These are phyloP conservation scores for Orchestes rusci DNA, from an alignment of 2,888 invertebrate species.

Conservation along the genomic window DNA sequence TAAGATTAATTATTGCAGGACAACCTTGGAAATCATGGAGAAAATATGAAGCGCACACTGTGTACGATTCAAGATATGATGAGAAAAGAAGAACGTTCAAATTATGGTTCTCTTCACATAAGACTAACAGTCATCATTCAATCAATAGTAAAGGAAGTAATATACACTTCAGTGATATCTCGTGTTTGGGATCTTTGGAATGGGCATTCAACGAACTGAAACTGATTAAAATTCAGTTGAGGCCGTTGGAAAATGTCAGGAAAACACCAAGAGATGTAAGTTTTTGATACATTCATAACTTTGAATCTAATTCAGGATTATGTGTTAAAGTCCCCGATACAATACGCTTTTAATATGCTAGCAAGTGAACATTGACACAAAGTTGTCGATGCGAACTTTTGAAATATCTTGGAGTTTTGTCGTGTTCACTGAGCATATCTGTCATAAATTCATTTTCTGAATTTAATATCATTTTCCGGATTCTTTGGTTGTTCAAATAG, in stretches of 20 bases:
- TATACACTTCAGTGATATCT: conserved; percentile 37
- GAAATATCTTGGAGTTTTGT: no score
- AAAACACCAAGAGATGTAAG: conserved; percentile 20
- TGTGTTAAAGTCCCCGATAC: no score
- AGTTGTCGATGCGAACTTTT: no score
- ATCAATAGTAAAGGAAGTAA: conserved; percentile 31
- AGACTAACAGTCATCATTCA: conserved; percentile 28
- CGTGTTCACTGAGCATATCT: no score
- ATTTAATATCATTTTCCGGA: no score
- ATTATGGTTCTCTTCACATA: conserved; percentile 28
- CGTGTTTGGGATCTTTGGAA: conserved; percentile 46
- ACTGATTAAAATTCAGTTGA: conserved; percentile 46
- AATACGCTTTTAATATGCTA: no score
- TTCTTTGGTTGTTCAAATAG: no score
- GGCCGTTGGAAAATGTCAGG: conserved; percentile 31
- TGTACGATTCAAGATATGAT: conserved; percentile 34
- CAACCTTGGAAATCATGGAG: conserved; percentile 38
- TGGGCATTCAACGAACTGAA: conserved; percentile 51
- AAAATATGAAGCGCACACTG: conserved; percentile 37
- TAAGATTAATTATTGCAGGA: no score
- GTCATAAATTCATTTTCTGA: no score
- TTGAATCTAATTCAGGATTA: not conserved
- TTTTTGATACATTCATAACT: not conserved
- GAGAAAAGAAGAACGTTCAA: conserved; percentile 29
- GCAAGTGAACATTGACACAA: no score